These are phyloP conservation scores for Hypomecis atomaria DNA, from an alignment of 2,888 invertebrate genomes.

Conservation along the genomic window DNA sequence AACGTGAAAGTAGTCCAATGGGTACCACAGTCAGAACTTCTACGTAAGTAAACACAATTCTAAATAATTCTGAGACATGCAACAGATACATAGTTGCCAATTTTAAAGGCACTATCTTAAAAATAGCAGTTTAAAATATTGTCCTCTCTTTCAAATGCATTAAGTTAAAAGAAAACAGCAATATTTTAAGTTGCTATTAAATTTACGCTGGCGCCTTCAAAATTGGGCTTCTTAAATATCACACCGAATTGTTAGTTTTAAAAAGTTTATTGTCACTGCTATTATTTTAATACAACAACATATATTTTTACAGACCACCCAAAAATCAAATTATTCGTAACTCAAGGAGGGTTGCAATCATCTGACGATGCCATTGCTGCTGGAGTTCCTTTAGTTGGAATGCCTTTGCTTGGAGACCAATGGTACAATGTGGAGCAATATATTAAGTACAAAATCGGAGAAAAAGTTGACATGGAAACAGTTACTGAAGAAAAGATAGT, in stretches of 20 bases:
- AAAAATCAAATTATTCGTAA: constrained; percentile 75
- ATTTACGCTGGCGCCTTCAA: too few relatives aligned
- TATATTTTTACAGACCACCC: constrained; percentile 55
- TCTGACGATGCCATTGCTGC: constrained; percentile 69
- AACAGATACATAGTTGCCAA: too few relatives aligned
- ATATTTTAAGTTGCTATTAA: too few relatives aligned
- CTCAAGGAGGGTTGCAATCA: constrained; percentile 75
- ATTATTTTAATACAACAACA: background rate
- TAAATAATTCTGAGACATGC: too few relatives aligned
- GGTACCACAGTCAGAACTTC: constrained; percentile 71
- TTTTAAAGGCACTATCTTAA: too few relatives aligned
- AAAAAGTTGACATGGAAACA: constrained; percentile 54
- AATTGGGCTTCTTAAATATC: too few relatives aligned
- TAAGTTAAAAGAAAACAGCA: too few relatives aligned
- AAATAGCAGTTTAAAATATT: too few relatives aligned
- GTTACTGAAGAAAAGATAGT: constrained; percentile 49
- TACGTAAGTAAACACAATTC: constrained; percentile 54
- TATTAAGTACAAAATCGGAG: constrained; percentile 55
- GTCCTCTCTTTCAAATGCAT: too few relatives aligned
- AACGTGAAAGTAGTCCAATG: constrained; percentile 60
- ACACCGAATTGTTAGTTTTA: too few relatives aligned
- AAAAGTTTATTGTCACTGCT: background rate
- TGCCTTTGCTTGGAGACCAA: constrained; percentile 72
- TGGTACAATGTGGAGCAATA: constrained; percentile 61
- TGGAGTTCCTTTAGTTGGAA: constrained; percentile 66